Percentiles rank a stretch among this genome's conserved stretches.
Conservation (phyloP, 2,113 vertebrate genomes). For the Balaeniceps rex region DNA sequence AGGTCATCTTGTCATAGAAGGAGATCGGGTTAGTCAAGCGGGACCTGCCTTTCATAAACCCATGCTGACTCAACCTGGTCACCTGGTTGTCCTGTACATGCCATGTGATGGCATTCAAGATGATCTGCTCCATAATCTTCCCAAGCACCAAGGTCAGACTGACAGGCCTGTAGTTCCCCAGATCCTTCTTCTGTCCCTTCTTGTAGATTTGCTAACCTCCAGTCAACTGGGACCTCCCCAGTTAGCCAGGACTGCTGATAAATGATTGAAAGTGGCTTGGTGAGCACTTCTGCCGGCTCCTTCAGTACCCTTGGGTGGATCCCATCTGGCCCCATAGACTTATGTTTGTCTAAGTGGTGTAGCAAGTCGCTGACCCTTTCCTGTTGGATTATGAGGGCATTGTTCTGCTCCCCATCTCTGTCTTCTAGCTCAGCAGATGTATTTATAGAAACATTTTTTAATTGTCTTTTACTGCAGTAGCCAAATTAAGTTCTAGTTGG, state of each 20-base stretch:
- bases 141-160: too few relatives aligned
- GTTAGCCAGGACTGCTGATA: not conserved
- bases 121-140: too few relatives aligned
- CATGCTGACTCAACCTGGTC: too few relatives aligned
- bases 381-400: not conserved
- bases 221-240: too few relatives aligned
- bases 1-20: too few relatives aligned
- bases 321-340: not conserved
- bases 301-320: not conserved
- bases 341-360: not conserved
- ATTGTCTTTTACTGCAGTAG: not conserved
- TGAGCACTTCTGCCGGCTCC: not conserved
- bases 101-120: too few relatives aligned
- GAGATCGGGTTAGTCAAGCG: too few relatives aligned
- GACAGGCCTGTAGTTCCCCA: too few relatives aligned
- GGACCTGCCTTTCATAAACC: too few relatives aligned
- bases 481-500: too few relatives aligned
- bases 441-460: not conserved
- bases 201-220: not conserved
- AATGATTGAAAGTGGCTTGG: not conserved
- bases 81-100: too few relatives aligned
- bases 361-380: not conserved
- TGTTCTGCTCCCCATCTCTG: not conserved
- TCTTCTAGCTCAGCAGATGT: not conserved
- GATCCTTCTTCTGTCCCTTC: too few relatives aligned